These are phyloP conservation scores for Phoebastria nigripes DNA, from an alignment of 2,797 vertebrate genomes.

Conservation along the genomic window DNA sequence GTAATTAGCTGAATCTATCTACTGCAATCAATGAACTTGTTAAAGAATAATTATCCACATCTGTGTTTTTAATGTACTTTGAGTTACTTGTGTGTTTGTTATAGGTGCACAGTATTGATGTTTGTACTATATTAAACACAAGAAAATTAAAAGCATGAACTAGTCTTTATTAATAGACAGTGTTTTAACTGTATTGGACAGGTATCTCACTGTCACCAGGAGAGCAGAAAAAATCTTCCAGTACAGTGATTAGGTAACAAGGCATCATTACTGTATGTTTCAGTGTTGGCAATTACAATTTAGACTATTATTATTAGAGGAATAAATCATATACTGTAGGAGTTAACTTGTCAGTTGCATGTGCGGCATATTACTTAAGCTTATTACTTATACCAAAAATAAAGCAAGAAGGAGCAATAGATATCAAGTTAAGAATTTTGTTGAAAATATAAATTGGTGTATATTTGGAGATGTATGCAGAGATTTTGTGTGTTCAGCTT, in stretches of 20 bases:
- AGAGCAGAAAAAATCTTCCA: neutral
- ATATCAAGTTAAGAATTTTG: neutral
- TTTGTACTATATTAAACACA: neutral
- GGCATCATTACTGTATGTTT: neutral
- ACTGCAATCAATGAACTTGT: neutral
- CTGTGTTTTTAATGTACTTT: neutral
- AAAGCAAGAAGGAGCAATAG: neutral
- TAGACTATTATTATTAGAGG: neutral
- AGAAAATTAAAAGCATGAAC: neutral
- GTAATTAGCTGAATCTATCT: neutral
- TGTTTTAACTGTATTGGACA: neutral
- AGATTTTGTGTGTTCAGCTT: neutral
- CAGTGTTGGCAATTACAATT: neutral
- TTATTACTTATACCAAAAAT: neutral
- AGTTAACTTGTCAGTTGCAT: neutral
- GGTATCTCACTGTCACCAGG: neutral
- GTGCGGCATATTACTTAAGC: neutral
- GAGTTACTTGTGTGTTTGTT: neutral
- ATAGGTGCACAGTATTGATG: neutral
- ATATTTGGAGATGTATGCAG: neutral
- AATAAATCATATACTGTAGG: neutral
- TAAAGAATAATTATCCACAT: slow-evolving; percentile 13
- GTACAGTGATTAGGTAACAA: neutral
- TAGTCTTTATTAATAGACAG: neutral
- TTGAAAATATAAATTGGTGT: neutral